Evolutionary conservation across 2,888 invertebrate species (phyloP).

Genomic region (Gymnoscelis rufifasciata): DNA sequence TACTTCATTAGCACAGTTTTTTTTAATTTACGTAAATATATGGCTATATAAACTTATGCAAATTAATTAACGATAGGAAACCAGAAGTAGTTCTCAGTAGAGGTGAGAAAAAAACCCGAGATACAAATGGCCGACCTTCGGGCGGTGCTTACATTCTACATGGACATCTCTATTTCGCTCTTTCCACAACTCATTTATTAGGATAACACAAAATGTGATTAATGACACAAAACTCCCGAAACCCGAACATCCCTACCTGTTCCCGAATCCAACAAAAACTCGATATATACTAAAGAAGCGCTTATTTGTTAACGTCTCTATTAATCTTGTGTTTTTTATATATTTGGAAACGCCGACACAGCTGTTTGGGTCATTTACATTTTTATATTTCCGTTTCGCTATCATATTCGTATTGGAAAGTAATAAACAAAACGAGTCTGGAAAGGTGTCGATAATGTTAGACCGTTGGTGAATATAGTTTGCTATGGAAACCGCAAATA

Average conservation of each 20-base stretch:
- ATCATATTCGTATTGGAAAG: slow-evolving; percentile 31
- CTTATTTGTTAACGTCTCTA: slow-evolving; percentile 71
- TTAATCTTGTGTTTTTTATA: slow-evolving; percentile 57
- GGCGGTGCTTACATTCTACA: slow-evolving; percentile 52
- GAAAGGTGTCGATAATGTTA: not conserved
- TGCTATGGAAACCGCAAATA: not conserved
- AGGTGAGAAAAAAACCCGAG: slow-evolving; percentile 17
- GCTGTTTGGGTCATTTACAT: slow-evolving; percentile 57
- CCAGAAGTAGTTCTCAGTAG: slow-evolving; percentile 7
- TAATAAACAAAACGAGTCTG: slow-evolving; percentile 7
- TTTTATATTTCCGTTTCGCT: slow-evolving; percentile 49
- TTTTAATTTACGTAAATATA: slow-evolving; percentile 10
- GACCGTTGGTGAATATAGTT: not conserved
- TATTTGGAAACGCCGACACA: slow-evolving; percentile 41
- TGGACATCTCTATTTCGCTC: slow-evolving; percentile 60
- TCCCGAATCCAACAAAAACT: slow-evolving; percentile 62
- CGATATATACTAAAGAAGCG: slow-evolving; percentile 41
- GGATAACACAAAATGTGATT: slow-evolving; percentile 63
- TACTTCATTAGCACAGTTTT: slow-evolving; percentile 19
- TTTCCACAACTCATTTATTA: slow-evolving; percentile 56
- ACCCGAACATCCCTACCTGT: slow-evolving; percentile 54
- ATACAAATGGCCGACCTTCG: slow-evolving; percentile 41
- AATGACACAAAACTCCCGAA: slow-evolving; percentile 45
- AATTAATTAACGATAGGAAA: slow-evolving; percentile 14
- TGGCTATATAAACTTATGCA: slow-evolving; percentile 12